Evolutionary conservation across 2,888 invertebrate genomes (phyloP), one percentile per base, ranked within the genome.

Genomic region (Platerodrilus igneus): DNA sequence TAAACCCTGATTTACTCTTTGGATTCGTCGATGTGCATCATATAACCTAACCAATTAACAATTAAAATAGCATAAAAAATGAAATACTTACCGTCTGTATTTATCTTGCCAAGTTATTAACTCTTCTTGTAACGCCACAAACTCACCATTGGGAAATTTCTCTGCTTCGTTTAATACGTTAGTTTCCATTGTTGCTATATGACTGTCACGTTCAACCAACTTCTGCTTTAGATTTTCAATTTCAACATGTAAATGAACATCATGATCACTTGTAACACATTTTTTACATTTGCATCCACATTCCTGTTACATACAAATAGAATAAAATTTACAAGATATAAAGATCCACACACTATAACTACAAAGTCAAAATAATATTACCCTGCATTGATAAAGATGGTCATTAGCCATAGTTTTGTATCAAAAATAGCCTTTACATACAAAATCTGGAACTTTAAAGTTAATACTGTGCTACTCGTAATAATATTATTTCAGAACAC

Each of bases 21-120:
- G 94, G 41, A 95, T 83, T 59, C 91, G 80, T 64, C 90, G 89
- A 62, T 95, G 92, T 37, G 92, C 91, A 63, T 95, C 94, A 69
- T 88, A 83, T 53, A 95, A 76, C 58, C 94, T 87, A 62, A n/a
- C n/a, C 51, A 69, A 65, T 17, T 28, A 10, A 23, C 8, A 11
- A n/a, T 16, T 11, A 8, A 27, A 2, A 10, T 30, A 19, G 2
- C 14, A 10, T 4, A 7, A 7, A 3, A 5, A 4, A 16, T 3
- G 11, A 23, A 10, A 13, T n/a, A 25, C 8, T 30, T 47, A 81
- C 86, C 86, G 81, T 66, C 87, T 87, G 73, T 93, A 93, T 73
- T 94, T 91, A 63, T 94, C 94, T 64, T 90, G 83, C 85, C 92
- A 91, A 53, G 87, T 85, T 33, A 79, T 70, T 37, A 92, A 71